phyloP scores from a whole-genome alignment of 2,113 vertebrate genomes.

The Paracanthobrama guichenoti region DNA sequence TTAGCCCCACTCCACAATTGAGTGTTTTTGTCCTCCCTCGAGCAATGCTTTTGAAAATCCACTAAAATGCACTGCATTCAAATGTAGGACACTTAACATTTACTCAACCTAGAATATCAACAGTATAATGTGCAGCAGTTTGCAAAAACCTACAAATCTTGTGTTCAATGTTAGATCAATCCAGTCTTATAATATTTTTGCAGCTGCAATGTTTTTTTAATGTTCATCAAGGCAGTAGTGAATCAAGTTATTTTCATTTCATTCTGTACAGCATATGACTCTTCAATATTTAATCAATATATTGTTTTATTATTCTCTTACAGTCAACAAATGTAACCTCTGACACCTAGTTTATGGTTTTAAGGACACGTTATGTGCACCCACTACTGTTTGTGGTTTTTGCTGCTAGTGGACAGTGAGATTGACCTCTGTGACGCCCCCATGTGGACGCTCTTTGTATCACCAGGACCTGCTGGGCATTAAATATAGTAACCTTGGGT shows the following conservation, averaged over 20 bases:
- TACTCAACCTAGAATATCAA: conserved; percentile 4
- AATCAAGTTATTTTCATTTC: not conserved
- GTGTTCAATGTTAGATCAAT: not conserved
- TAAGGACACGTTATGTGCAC: not conserved
- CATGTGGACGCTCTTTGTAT: conserved; percentile 41
- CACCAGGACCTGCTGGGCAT: not conserved
- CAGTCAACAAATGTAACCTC: not conserved
- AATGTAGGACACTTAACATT: conserved; percentile 11
- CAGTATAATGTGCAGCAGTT: not conserved
- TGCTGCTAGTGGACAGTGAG: not conserved
- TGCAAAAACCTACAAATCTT: not conserved
- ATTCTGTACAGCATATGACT: not conserved
- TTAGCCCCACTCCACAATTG: not conserved
- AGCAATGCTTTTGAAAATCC: conserved; percentile 25
- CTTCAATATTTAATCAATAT: not conserved
- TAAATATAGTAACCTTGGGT: conserved; percentile 24
- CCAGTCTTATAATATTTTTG: not conserved
- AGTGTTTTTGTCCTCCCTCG: conserved; percentile 6
- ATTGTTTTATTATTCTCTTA: not conserved
- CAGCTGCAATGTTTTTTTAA: not conserved
- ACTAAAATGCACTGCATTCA: not conserved
- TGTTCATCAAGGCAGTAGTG: not conserved
- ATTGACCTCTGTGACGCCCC: conserved; percentile 43
- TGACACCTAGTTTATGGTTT: not conserved
- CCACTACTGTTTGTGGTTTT: not conserved